phyloP scores from a whole-genome alignment of 2,797 vertebrate species.

The Darevskia mixta region DNA sequence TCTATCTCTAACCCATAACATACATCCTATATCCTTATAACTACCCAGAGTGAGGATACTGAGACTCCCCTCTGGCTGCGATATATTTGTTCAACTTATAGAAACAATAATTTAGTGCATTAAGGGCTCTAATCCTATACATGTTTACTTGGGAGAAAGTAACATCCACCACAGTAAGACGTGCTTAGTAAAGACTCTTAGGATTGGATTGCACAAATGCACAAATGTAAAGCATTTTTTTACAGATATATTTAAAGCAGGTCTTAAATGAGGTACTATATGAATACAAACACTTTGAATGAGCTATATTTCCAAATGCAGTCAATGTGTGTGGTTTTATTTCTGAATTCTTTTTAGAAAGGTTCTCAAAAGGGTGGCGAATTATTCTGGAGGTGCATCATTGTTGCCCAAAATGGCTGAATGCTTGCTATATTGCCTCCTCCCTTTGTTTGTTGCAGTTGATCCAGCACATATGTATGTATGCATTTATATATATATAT shows the following conservation, averaged over 20 bases:
- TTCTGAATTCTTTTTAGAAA: background rate
- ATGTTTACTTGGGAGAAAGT: too few relatives aligned
- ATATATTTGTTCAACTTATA: constrained; percentile 4
- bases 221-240: background rate
- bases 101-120: constrained; percentile 2
- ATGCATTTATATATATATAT: background rate
- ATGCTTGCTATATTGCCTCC: background rate
- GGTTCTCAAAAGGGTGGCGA: background rate
- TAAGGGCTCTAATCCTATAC: too few relatives aligned
- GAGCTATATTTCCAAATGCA: background rate
- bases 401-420: background rate
- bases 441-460: too few relatives aligned
- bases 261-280: background rate
- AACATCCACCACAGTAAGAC: too few relatives aligned
- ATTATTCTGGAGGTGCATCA: background rate
- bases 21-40: constrained; percentile 39
- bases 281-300: background rate
- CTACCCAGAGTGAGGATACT: constrained; percentile 23
- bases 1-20: constrained; percentile 33
- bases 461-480: too few relatives aligned
- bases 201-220: too few relatives aligned
- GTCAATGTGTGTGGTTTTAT: background rate
- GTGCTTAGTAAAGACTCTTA: too few relatives aligned
- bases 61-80: background rate
- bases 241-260: background rate